Base-by-base conservation (phyloP, 2,888 invertebrate genomes). In the Tridacna gigas region DNA sequence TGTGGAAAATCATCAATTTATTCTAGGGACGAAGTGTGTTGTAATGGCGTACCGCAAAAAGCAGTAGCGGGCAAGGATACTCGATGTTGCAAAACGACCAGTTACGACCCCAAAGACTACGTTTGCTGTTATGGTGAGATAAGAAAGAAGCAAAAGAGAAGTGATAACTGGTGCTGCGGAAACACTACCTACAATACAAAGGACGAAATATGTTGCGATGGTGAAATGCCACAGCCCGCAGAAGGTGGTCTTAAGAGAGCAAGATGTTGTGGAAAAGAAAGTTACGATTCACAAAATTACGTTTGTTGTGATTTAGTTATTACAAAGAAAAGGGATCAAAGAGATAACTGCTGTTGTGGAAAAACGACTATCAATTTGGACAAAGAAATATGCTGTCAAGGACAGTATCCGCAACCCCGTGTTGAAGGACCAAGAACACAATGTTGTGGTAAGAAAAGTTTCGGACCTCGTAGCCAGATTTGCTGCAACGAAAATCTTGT, bases 151-250 rank as follows among this genome's bases (percentile, higher is more conserved):
- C 67, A 26, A 66, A 75, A 65, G 26, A 26, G 20, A 18, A 66
- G 65, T 15, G 85, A 85, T 28, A 82, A 85, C 56, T 85, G 82
- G 61, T 85, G 85, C 60, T 85, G 85, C 67, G 85, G 85, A 20
- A 25, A 80, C 12, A 82, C 82, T 12, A 82, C 82, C 1, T 82
- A 82, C 47, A 76, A 82, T 60, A 80, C 85, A 22, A 82, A 80
- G 20, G 69, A 65, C 4, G 75, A 80, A 69, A 25, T 85, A 47
- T 85, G 85, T 48, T 85, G 85, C 60, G 82, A 80, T 74, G 85
- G 82, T 25, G 61, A 60, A 25, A 71, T 76, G n/a, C 85, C 85
- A 22, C 85, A 82, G 48, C 61, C 67, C 13, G 82, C 80, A 26
- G 47, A 65, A 20, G 85, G 82, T 48, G 82, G 77, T 37, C 51